Percentiles rank a stretch among this genome's conserved stretches.
Evolutionary conservation across 2,797 vertebrate species (phyloP).

Genomic region (Nyctibius grandis): DNA sequence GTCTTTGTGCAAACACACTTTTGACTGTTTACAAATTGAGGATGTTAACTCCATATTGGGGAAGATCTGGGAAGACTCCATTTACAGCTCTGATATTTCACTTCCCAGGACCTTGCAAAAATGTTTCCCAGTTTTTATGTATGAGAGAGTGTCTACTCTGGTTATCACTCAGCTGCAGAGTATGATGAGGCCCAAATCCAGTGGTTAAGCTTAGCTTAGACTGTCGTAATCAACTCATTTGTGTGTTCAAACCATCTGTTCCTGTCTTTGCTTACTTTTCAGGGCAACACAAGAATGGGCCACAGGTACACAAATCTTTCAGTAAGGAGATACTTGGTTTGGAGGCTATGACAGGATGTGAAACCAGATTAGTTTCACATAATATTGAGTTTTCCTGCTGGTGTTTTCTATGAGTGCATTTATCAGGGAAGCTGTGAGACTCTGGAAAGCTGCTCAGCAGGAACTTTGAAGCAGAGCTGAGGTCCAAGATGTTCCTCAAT

Average conservation of each 20-base stretch:
- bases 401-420: background rate
- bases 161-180: background rate
- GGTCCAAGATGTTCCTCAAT: background rate
- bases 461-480: background rate
- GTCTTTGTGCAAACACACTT: background rate
- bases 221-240: background rate
- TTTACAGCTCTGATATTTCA: background rate
- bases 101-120: background rate
- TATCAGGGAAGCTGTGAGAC: background rate
- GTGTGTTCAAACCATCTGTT: background rate
- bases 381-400: background rate
- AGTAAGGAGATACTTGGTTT: background rate
- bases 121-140: background rate
- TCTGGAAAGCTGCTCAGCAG: background rate
- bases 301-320: slow-evolving; percentile 28
- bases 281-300: background rate
- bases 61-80: background rate
- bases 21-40: background rate
- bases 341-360: background rate
- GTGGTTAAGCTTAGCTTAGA: slow-evolving; percentile 19
- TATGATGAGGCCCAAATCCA: background rate
- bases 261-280: background rate
- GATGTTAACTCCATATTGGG: background rate
- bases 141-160: background rate
- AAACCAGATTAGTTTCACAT: background rate